These are phyloP conservation scores for Archips crataeganus DNA, from an alignment of 2,888 invertebrate species.

Conservation along the genomic window DNA sequence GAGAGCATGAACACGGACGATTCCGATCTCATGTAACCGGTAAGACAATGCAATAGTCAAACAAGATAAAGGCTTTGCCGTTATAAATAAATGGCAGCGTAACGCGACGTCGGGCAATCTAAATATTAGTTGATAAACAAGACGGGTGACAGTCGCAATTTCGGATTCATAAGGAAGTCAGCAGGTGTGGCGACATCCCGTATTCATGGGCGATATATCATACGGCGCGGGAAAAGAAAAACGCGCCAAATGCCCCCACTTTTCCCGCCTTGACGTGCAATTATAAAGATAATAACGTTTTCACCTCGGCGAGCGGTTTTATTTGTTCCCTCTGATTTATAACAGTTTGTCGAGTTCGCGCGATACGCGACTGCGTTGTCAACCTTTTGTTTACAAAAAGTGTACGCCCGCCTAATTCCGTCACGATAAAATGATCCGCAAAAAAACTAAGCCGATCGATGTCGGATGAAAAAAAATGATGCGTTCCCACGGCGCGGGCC, in stretches of 20 bases:
- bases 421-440: conserved; percentile 54
- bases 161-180: conserved; percentile 77
- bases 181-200: conserved; percentile 81
- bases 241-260: conserved; percentile 60
- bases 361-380: conserved; percentile 44
- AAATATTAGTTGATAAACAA: conserved; percentile 65
- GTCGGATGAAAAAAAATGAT: conserved; percentile 58
- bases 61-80: conserved; percentile 34
- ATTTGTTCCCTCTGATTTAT: conserved; percentile 83
- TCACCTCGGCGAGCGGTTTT: conserved; percentile 80
- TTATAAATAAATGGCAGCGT: conserved; percentile 28
- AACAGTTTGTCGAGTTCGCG: conserved; percentile 65
- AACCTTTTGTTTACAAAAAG: conserved; percentile 31
- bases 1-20: conserved; percentile 23
- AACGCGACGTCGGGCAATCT: conserved; percentile 30
- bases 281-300: conserved; percentile 86
- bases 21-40: conserved; percentile 20
- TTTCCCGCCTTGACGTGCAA: conserved; percentile 83
- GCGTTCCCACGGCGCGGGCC: conserved; percentile 68
- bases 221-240: conserved; percentile 63
- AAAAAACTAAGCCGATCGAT: conserved; percentile 54
- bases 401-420: conserved; percentile 46
- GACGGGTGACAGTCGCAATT: conserved; percentile 68
- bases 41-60: conserved; percentile 33
- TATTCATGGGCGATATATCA: conserved; percentile 85